Base-by-base conservation (phyloP, 2,888 invertebrate species). In the Protonemura montana region DNA sequence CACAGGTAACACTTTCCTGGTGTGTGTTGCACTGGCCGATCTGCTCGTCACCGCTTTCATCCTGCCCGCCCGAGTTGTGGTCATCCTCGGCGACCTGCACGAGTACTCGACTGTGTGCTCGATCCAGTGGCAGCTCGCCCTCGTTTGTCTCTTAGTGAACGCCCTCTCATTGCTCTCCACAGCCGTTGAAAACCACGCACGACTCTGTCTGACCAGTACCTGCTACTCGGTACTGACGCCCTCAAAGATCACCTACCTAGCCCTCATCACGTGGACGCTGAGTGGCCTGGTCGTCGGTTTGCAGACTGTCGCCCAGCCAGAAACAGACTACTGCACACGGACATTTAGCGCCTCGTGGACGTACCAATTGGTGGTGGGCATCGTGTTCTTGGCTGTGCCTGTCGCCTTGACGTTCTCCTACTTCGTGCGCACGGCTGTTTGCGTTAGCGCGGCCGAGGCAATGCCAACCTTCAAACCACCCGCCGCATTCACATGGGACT, bases 21-120 rank as follows among this genome's bases (percentile, higher is more conserved):
- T 94, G 87, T 95, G 94, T 91, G 93, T 95, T 29, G 96, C 96
- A 0, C 89, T 96, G 85, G 94, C 95, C 0, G 96, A 96, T 89
- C 91, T 96, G 83, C 91, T 96, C 26, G 93, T 96, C 13, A 95
- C 96, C 0, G 93, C 94, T 0, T 90, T 94, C 16, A 94, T 96
- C 76, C 93, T 96, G 89, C 95, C 96, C 0, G 93, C 94, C 0
- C 94, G 95, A 0, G 94, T 94, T 0, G 94, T 95, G 5, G 94
- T 95, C 0, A 93, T 96, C 76, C 91, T 96, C 25, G 95, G 96
- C 0, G 95, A 94, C 0, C 90, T 93, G 87, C 92, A 93, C 87
- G 94, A 94, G 87, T 92, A 92, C 35, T 78, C 82, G 21, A 89
- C 93, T 0, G 93, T 95, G 0, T 96, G 96, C 91, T 92, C 92